Evolutionary conservation across 2,113 vertebrate genomes (phyloP), one percentile per base, ranked within the genome.

Genomic region (Eurypyga helias): DNA sequence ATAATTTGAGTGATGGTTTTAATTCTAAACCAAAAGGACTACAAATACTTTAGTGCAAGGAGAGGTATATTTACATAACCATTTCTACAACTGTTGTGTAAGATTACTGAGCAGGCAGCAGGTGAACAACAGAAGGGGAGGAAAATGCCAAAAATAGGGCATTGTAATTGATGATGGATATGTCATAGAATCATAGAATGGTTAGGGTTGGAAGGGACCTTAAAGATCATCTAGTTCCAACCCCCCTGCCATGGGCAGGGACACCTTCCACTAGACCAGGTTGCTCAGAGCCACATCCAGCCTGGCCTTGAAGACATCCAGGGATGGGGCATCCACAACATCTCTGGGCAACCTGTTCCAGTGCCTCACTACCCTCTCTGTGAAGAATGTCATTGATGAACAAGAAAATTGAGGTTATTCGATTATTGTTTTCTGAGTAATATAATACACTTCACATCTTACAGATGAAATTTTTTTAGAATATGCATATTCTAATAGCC

Each of bases 371-470:
- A n/a, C n/a, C n/a, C n/a, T n/a, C n/a, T n/a, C n/a, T n/a, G n/a
- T n/a, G n/a, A n/a, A n/a, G n/a, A n/a, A 19, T 93, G 88, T 90
- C 82, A 77, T 13, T 73, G 62, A 87, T 64, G 73, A 94, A 62
- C 45, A 73, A 60, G 85, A 90, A 96, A 83, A 90, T 49, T 49
- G 36, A 92, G 13, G 57, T 89, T 61, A 57, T 94, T 86, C 90
- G n/a, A 69, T 91, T 67, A 52, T 20, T 78, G 51, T 83, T 79
- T 91, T 83, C 43, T 21, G 58, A 84, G 48, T 94, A 67, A 65
- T 71, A n/a, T 20, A 67, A 43, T 71, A 29, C 14, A 43, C 1
- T 8, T 78, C 57, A 43, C 10, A 75, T 94, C 45, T 85, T 93
- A 33, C 45, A 58, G 54, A 71, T 87, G 0, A 71, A 88, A 89